A percentile compares a stretch with the other conserved stretches of the same genome.
Evolutionary conservation across 2,113 vertebrate species (phyloP).

Genomic region (Microcebus tavaratra): DNA sequence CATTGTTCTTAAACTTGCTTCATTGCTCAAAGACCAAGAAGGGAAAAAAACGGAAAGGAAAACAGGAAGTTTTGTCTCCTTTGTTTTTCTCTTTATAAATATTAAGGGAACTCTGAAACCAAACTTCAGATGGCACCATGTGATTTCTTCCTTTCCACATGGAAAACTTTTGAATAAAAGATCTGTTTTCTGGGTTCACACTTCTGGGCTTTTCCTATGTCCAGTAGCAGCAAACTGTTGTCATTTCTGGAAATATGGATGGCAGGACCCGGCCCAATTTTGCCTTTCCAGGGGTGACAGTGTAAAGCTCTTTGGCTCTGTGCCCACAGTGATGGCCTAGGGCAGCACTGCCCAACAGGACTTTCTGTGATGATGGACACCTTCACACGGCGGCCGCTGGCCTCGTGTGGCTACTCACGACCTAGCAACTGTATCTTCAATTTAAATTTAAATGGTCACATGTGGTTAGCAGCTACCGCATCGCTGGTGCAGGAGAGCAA

Average conservation of each 20-base stretch:
- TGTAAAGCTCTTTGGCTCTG: background rate
- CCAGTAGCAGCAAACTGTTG: background rate
- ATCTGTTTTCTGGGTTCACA: background rate
- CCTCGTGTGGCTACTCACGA: background rate
- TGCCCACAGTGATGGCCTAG: background rate
- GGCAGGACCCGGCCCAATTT: background rate
- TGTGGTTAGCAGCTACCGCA: fast-evolving
- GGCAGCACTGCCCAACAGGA: fast-evolving
- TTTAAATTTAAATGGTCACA: background rate
- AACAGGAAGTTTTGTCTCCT: background rate
- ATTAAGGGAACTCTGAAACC: background rate
- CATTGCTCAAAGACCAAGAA: background rate
- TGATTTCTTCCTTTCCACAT: background rate
- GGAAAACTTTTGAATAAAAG: background rate
- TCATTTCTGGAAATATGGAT: background rate
- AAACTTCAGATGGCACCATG: fast-evolving
- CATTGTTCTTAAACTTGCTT: background rate
- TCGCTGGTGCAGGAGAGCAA: no score
- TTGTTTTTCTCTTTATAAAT: background rate
- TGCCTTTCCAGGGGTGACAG: background rate
- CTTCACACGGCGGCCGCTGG: fast-evolving
- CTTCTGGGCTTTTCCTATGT: background rate
- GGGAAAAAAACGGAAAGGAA: background rate
- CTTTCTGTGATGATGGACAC: fast-evolving
- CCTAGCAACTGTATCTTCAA: background rate